phyloP scores from a whole-genome alignment of 2,113 vertebrate genomes.

The Manacus vitellinus region DNA sequence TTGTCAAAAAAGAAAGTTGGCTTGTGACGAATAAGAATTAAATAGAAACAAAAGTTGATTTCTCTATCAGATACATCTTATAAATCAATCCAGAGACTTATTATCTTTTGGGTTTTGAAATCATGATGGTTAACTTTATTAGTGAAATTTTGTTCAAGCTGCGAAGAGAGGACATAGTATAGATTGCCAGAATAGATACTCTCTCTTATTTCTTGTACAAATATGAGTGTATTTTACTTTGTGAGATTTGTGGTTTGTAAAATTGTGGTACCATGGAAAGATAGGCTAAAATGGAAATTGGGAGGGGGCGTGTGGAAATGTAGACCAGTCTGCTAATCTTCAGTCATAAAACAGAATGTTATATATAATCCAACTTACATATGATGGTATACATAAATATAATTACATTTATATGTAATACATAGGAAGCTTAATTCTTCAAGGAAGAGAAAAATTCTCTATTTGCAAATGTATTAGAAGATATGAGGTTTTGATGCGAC shows the following conservation, averaged over 20 bases:
- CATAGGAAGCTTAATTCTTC: slow-evolving; percentile 38
- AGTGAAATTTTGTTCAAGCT: neutral
- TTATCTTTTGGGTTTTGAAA: neutral
- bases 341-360: neutral
- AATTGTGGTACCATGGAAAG: neutral
- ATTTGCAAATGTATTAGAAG: slow-evolving; percentile 7
- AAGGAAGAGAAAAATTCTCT: slow-evolving; percentile 24
- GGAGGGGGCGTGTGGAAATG: neutral
- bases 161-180: neutral
- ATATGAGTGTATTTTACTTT: neutral
- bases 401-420: neutral
- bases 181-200: neutral
- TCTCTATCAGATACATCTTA: neutral
- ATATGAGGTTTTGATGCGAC: neutral
- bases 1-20: neutral
- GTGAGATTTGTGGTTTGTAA: neutral
- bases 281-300: neutral
- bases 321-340: slow-evolving; percentile 24
- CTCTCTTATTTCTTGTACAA: neutral
- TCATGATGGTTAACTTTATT: neutral
- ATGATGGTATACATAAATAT: neutral
- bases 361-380: neutral
- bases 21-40: neutral
- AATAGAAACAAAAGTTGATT: neutral
- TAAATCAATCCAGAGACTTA: neutral